Conservation (phyloP, 2,888 invertebrate species). For the Linnaemya tessellans region DNA sequence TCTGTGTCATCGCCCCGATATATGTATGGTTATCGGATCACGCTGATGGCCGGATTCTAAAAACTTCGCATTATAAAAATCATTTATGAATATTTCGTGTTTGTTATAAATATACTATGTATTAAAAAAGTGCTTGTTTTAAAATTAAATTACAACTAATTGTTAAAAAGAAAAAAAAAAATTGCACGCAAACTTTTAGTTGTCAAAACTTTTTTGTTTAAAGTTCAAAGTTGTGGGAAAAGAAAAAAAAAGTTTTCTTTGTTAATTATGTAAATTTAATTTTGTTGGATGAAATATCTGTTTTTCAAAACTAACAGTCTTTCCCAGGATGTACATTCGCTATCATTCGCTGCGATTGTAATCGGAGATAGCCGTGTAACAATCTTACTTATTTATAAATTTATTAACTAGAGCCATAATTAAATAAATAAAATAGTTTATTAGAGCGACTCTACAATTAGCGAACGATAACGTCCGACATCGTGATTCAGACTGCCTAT, state of each 20-base stretch:
- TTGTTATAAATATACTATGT: slow-evolving; percentile 63
- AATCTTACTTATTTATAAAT: too few species aligned
- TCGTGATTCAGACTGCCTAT: background rate
- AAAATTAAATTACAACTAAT: slow-evolving; percentile 71
- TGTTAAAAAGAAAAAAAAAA: slow-evolving; percentile 60
- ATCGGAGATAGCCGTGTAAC: too few species aligned
- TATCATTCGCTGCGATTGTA: too few species aligned
- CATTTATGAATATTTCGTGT: slow-evolving; percentile 44
- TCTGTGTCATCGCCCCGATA: too few species aligned
- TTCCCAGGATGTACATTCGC: too few species aligned
- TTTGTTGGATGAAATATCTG: slow-evolving; percentile 14
- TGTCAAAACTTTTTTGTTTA: slow-evolving; percentile 42
- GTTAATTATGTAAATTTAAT: slow-evolving; percentile 1
- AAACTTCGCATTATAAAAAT: slow-evolving; percentile 6
- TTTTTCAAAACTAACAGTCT: too few species aligned
- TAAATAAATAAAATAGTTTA: too few species aligned
- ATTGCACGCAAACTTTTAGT: slow-evolving; percentile 70
- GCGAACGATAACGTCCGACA: background rate
- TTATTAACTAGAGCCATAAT: too few species aligned
- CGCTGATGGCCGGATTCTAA: background rate
- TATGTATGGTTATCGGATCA: too few species aligned
- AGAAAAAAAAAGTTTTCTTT: slow-evolving; percentile 10
- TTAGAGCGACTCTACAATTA: background rate
- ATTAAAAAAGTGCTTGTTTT: slow-evolving; percentile 60
- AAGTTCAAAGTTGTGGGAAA: slow-evolving; percentile 10